These are phyloP conservation scores for Horisme vitalbata DNA, from an alignment of 2,888 invertebrate genomes.

Conservation along the genomic window DNA sequence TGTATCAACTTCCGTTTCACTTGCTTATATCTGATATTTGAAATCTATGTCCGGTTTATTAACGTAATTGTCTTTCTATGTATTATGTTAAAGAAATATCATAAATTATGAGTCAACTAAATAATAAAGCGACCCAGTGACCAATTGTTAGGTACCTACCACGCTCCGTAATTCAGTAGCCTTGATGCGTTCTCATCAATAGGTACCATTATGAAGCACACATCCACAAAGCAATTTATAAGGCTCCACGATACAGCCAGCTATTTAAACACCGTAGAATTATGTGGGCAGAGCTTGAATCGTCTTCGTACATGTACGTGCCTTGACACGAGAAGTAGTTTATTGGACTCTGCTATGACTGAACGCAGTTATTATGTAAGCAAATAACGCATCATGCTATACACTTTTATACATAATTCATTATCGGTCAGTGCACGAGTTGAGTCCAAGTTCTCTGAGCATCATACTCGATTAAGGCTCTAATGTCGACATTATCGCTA, in stretches of 20 bases:
- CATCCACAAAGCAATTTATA: constrained; percentile 56
- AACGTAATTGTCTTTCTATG: constrained; percentile 4
- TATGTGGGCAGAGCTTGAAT: constrained; percentile 60
- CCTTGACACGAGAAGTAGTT: constrained; percentile 67
- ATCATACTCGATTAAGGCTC: constrained; percentile 39
- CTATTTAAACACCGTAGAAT: constrained; percentile 57
- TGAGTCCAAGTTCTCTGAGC: constrained; percentile 43
- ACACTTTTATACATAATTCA: constrained; percentile 67
- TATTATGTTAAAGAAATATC: constrained; percentile 22
- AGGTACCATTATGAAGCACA: constrained; percentile 48
- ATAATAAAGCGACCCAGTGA: constrained; percentile 36
- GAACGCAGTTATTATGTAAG: constrained; percentile 67
- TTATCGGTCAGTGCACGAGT: constrained; percentile 61
- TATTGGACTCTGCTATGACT: constrained; percentile 59
- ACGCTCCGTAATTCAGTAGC: constrained; percentile 49
- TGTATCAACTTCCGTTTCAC: constrained; percentile 24
- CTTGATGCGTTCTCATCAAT: constrained; percentile 51
- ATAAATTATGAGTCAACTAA: constrained; percentile 2
- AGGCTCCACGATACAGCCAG: constrained; percentile 41
- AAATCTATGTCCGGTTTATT: constrained; percentile 16
- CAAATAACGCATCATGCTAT: constrained; percentile 61
- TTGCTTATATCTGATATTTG: constrained; percentile 6
- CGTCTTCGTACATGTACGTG: constrained; percentile 62
- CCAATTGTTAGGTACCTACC: constrained; percentile 40
- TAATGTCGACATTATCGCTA: constrained; percentile 36